These are phyloP conservation scores for Zaprionus inermis DNA, from an alignment of 1,140 invertebrate species.

Conservation along the genomic window DNA sequence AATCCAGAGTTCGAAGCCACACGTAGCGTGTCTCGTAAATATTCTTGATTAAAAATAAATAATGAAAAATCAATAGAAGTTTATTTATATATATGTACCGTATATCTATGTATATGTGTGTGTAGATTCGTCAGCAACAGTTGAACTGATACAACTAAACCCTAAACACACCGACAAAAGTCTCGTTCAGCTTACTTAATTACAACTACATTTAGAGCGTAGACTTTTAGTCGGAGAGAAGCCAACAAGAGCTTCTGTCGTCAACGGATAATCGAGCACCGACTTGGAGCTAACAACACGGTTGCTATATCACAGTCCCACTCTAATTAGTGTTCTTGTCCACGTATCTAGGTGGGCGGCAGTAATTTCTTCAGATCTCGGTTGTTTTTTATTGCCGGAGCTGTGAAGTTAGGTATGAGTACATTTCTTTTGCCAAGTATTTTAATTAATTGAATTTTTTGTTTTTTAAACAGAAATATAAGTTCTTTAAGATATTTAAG, in stretches of 20 bases:
- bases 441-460: too few species aligned
- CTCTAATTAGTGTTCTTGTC: background rate
- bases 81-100: slow-evolving; percentile 28
- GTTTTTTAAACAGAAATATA: too few species aligned
- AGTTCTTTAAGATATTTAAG: too few species aligned
- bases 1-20: slow-evolving; percentile 1
- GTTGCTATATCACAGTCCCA: background rate
- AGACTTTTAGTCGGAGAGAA: background rate
- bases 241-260: background rate
- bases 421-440: background rate
- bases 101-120: background rate
- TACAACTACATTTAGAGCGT: background rate
- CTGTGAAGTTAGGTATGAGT: background rate
- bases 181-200: background rate
- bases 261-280: background rate
- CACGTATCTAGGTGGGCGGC: too few species aligned
- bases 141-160: background rate
- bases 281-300: too few species aligned
- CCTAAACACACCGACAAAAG: background rate
- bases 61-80: slow-evolving; percentile 37
- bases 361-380: background rate
- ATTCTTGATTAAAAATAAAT: slow-evolving; percentile 37
- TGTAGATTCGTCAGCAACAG: background rate
- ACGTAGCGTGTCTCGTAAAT: background rate
- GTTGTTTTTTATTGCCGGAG: background rate